These are phyloP conservation scores for Lypha dubia DNA, from an alignment of 2,888 invertebrate species.

Conservation along the genomic window DNA sequence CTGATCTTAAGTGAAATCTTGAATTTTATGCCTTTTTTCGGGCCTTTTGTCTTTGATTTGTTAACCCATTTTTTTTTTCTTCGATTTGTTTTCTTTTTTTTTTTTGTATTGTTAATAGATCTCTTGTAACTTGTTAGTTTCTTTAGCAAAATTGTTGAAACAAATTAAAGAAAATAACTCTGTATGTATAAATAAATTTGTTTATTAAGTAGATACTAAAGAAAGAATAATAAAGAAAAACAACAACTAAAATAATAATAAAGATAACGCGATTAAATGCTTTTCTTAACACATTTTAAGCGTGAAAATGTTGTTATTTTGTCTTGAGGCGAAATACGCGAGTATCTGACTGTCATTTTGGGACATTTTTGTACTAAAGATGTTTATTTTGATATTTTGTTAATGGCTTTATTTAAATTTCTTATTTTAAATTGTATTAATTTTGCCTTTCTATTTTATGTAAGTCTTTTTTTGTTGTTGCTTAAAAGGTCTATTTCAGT, in stretches of 20 bases:
- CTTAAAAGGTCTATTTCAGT: conserved; percentile 57
- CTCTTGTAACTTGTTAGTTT: conserved; percentile 53
- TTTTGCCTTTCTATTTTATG: conserved; percentile 4
- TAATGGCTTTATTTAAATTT: conserved; percentile 71
- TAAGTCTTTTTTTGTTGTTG: conserved; percentile 41
- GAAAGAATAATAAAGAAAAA: conserved; percentile 16
- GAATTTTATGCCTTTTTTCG: conserved; percentile 55
- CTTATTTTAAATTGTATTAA: conserved; percentile 7
- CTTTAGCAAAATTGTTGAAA: conserved; percentile 54
- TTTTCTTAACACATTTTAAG: conserved; percentile 68
- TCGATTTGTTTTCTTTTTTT: background rate
- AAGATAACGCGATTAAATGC: conserved; percentile 66
- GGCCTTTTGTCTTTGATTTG: conserved; percentile 33
- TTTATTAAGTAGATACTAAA: conserved; percentile 56
- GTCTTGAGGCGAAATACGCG: conserved; percentile 5
- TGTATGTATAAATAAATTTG: conserved; percentile 58
- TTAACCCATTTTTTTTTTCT: too few relatives aligned
- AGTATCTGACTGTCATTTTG: conserved; percentile 18
- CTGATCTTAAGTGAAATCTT: conserved; percentile 68
- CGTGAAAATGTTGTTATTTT: conserved; percentile 70
- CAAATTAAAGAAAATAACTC: conserved; percentile 35
- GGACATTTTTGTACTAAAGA: conserved; percentile 27
- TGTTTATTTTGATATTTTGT: conserved; percentile 65
- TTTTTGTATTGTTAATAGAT: conserved; percentile 39
- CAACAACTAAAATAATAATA: conserved; percentile 16